phyloP scores from a whole-genome alignment of 1,140 invertebrate genomes.

The Drosophila tani region DNA sequence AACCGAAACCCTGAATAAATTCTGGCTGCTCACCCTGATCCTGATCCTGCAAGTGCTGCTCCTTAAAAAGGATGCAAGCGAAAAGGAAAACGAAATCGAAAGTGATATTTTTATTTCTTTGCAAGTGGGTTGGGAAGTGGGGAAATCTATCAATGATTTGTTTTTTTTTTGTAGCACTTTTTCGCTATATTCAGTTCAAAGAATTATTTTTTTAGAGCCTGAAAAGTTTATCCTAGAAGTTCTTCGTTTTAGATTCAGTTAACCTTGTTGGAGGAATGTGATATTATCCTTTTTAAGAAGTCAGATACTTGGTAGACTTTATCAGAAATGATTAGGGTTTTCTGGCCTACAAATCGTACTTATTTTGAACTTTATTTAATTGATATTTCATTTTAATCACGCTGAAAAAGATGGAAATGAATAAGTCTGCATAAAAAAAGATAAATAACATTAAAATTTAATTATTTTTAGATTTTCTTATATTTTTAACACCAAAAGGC shows the following conservation, averaged over 20 bases:
- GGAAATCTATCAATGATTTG: neutral
- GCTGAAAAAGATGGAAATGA: neutral
- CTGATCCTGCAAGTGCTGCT: conserved; percentile 40
- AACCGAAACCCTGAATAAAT: conserved; percentile 54
- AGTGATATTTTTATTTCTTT: conserved; percentile 8
- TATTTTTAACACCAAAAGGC: too few relatives aligned
- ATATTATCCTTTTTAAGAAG: neutral
- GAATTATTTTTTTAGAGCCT: neutral
- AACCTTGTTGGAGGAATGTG: neutral
- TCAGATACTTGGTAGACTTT: neutral
- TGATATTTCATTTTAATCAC: too few relatives aligned
- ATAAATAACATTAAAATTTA: too few relatives aligned
- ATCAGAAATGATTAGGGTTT: neutral
- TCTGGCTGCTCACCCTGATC: conserved; percentile 50
- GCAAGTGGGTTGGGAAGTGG: neutral
- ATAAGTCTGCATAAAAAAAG: too few relatives aligned
- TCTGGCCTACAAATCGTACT: too few relatives aligned
- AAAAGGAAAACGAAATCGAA: conserved; percentile 38
- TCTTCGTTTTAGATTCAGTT: neutral
- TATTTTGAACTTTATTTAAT: neutral
- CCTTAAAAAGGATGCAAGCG: conserved; percentile 28
- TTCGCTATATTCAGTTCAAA: neutral
- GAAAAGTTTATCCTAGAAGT: too few relatives aligned
- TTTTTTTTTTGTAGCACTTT: neutral
- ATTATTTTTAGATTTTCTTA: too few relatives aligned